A percentile compares a stretch with the other conserved stretches of the same genome.
Conservation (phyloP, 2,113 vertebrate species). For the Numida meleagris region DNA sequence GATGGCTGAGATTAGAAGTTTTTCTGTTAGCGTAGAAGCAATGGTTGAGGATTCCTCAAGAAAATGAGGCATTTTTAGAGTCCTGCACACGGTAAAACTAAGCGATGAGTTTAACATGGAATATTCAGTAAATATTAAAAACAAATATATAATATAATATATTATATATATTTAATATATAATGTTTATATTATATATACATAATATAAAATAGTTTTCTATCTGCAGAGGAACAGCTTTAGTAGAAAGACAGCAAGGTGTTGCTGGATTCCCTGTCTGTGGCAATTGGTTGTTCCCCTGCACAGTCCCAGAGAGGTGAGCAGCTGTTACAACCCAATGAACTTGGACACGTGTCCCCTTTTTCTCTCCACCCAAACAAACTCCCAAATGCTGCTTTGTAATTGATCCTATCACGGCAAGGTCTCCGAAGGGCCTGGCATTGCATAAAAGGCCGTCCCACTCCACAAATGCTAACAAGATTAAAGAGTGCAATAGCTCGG, state of each 20-base stretch:
- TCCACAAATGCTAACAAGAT: slow-evolving; percentile 8
- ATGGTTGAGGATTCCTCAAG: neutral
- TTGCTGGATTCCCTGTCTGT: neutral
- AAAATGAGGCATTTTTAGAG: neutral
- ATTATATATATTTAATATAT: no score
- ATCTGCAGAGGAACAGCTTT: neutral
- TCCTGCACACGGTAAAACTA: neutral
- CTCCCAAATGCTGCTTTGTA: neutral
- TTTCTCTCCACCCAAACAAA: neutral
- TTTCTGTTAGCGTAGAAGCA: neutral
- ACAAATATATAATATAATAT: neutral
- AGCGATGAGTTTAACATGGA: neutral
- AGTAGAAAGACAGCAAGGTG: neutral
- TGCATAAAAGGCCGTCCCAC: neutral
- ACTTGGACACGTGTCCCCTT: neutral
- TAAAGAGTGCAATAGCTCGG: neutral
- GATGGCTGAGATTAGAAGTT: neutral
- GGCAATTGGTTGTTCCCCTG: neutral
- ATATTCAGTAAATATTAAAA: neutral
- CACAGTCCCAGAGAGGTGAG: neutral
- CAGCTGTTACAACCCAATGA: neutral
- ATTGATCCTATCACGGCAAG: neutral
- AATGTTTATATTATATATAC: neutral
- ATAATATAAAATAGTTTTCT: neutral
- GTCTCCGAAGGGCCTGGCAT: neutral